These are phyloP conservation scores for Opisthograptis luteolata DNA, from an alignment of 2,888 invertebrate species.

Conservation along the genomic window DNA sequence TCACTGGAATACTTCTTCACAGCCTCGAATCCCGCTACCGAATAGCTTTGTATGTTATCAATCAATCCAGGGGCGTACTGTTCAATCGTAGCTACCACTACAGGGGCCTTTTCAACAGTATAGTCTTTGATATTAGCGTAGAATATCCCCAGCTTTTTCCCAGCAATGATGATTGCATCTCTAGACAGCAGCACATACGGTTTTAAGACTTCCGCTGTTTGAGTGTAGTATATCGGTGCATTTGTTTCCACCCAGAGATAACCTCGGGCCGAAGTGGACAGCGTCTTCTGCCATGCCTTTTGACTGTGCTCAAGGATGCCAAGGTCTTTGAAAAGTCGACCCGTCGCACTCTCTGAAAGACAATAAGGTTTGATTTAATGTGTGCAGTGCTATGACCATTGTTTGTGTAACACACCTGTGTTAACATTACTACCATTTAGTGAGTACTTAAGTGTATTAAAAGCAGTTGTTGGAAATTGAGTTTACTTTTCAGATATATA, in stretches of 20 bases:
- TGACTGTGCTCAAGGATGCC: conserved; percentile 87
- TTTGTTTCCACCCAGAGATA: conserved; percentile 88
- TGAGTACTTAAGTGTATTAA: neutral
- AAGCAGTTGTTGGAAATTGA: neutral
- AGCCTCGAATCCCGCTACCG: conserved; percentile 67
- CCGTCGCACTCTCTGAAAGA: conserved; percentile 86
- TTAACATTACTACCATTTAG: neutral
- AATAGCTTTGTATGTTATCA: conserved; percentile 83
- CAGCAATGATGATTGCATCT: conserved; percentile 82
- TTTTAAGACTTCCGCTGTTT: conserved; percentile 79
- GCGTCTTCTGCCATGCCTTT: conserved; percentile 84
- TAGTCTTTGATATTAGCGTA: conserved; percentile 80
- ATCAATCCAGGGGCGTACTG: conserved; percentile 89
- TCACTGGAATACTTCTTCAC: conserved; percentile 77
- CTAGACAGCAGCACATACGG: conserved; percentile 86
- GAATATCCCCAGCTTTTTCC: conserved; percentile 78
- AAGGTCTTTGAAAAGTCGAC: conserved; percentile 86
- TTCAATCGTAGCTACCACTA: conserved; percentile 82
- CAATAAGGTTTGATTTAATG: neutral
- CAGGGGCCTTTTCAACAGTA: conserved; percentile 76
- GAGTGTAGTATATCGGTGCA: conserved; percentile 87
- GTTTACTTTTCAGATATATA: neutral
- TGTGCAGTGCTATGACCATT: neutral
- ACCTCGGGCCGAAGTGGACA: conserved; percentile 85
- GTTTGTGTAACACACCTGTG: neutral